Base-by-base conservation (phyloP, 2,113 vertebrate species). In the Synodontis membranacea region DNA sequence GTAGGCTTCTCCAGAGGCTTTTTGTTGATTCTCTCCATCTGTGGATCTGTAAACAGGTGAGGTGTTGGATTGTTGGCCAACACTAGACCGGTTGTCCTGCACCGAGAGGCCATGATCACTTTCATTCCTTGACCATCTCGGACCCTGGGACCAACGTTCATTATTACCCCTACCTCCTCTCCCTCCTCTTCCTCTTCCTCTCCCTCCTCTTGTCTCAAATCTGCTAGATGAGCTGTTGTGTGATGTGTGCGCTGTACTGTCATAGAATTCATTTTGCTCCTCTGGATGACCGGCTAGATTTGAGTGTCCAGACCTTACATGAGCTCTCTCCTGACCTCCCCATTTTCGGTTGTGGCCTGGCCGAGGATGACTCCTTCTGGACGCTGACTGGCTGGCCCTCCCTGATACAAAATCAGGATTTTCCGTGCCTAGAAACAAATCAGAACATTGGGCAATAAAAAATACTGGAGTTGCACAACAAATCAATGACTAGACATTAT, bases 111-210 rank as follows among this genome's bases (percentile, higher is more conserved):
- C 39, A 44, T 91, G 91, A 39, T 96, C 96, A 52, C 89, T 94
- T 92, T 90, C 95, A 80, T 95, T 89, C 80, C 94, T 96, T 83
- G 96, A 95, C 92, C 95, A 94, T 46, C 94, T 93, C 56, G 96
- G 94, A 88, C 72, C 93, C 86, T 93, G 95, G 87, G 94, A 91
- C 50, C 86, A 72, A 34, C 7, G 66, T 2, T 87, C 86, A 48
- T 17, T 34, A 58, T 56, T 80, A 10, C 75, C 80, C 28, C 87
- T 64, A 12, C 94, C 86, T 56, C 92, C 94, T 91, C 91, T 96
- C 90, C 89, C 89, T 74, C 90, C 83, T 50, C 91, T 93, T 0
- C 72, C 80, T 62, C 91, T 89, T 31, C 93, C 93, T 84, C 93
- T 87, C 0, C 92, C 92, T 89, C 92, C 86, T 10, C 93, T 93